phyloP scores from a whole-genome alignment of 2,113 vertebrate genomes.

The Anolis sagrei region DNA sequence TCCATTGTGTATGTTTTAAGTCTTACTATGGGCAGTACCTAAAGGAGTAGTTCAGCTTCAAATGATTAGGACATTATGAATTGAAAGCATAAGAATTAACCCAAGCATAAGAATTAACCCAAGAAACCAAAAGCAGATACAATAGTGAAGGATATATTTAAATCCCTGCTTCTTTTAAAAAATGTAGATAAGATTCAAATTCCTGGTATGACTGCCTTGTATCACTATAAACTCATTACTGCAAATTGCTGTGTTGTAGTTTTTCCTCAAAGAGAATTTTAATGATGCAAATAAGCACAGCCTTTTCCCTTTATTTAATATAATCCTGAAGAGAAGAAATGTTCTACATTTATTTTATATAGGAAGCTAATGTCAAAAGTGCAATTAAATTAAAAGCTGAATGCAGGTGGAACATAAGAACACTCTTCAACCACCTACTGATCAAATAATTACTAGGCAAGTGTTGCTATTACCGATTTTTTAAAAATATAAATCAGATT shows the following conservation, averaged over 20 bases:
- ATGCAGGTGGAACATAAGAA: slow-evolving; percentile 52
- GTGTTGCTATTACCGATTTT: slow-evolving; percentile 27
- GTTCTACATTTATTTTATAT: slow-evolving; percentile 45
- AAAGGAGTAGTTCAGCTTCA: not conserved
- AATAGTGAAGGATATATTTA: not conserved
- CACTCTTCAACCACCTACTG: slow-evolving; percentile 55
- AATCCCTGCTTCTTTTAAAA: not conserved
- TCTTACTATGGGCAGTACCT: not conserved
- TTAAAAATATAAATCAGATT: slow-evolving; percentile 27
- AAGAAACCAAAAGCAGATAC: not conserved
- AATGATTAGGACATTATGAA: not conserved
- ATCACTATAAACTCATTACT: not conserved
- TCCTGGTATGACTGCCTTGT: slow-evolving; percentile 3
- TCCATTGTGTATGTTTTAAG: not conserved
- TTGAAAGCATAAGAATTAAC: not conserved
- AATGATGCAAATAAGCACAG: slow-evolving; percentile 11
- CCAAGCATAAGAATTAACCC: not conserved
- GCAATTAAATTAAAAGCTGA: slow-evolving; percentile 61
- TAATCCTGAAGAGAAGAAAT: slow-evolving; percentile 23
- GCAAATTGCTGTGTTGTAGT: not conserved
- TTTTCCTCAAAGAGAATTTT: slow-evolving; percentile 11
- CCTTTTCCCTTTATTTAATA: slow-evolving; percentile 7
- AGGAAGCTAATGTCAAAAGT: slow-evolving; percentile 45
- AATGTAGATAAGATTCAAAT: slow-evolving; percentile 25
- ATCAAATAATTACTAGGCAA: slow-evolving; percentile 57